A percentile compares a stretch with the other conserved stretches of the same genome.
Conservation (phyloP, 2,888 invertebrate species). For the Eustalomyia histrio region DNA sequence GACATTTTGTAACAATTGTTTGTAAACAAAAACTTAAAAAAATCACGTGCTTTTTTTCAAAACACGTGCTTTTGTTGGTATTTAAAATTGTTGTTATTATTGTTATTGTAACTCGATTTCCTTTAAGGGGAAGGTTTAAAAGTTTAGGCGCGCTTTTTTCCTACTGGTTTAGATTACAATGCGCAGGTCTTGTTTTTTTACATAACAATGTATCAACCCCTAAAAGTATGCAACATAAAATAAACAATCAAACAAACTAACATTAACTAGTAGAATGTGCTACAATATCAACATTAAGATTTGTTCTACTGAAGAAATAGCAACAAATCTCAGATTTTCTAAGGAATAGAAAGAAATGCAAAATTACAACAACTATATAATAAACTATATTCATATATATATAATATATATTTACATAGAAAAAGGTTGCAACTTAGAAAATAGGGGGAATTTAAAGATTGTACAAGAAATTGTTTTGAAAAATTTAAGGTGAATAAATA, state of each 20-base stretch:
- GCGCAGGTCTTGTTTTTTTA: constrained; percentile 55
- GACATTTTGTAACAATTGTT: constrained; percentile 33
- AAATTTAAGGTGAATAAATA: background rate
- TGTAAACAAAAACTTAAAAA: constrained; percentile 53
- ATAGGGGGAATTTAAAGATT: constrained; percentile 15
- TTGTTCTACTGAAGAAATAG: constrained; percentile 25
- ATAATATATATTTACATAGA: constrained; percentile 14
- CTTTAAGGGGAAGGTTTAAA: constrained; percentile 63
- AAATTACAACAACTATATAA: constrained; percentile 41
- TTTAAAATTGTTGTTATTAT: constrained; percentile 5
- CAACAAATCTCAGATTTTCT: constrained; percentile 27
- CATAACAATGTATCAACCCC: constrained; percentile 37
- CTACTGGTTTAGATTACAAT: constrained; percentile 55
- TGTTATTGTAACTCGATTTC: constrained; percentile 23
- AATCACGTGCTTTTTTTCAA: constrained; percentile 40
- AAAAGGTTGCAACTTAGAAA: constrained; percentile 52
- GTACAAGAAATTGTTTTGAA: background rate
- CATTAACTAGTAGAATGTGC: constrained; percentile 18
- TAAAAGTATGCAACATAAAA: constrained; percentile 50
- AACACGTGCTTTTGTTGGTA: constrained; percentile 54
- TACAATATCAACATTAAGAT: constrained; percentile 19
- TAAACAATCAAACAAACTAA: constrained; percentile 22
- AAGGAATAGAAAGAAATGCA: constrained; percentile 64
- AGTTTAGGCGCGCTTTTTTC: constrained; percentile 65
- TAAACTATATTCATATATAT: no score